A percentile compares a stretch with the other conserved stretches of the same genome.
Evolutionary conservation across 1,140 invertebrate species (phyloP).

Genomic region (Lethrus apterus): DNA sequence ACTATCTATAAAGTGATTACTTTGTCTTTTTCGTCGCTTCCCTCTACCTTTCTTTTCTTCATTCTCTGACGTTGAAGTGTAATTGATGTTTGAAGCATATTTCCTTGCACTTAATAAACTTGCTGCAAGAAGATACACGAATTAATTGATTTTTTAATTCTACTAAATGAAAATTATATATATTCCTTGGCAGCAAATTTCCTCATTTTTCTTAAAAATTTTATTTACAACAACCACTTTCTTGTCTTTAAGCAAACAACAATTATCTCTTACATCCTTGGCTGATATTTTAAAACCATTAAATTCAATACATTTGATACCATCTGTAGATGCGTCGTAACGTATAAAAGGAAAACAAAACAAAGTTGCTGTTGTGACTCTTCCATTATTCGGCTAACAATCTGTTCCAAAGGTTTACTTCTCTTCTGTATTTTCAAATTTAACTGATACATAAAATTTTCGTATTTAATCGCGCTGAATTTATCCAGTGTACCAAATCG

Average conservation of each 20-base stretch:
- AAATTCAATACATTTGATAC: too few species aligned
- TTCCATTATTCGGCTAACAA: slow-evolving; percentile 2
- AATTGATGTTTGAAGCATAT: too few species aligned
- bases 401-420: slow-evolving; percentile 2
- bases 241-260: background rate
- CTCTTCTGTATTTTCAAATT: background rate
- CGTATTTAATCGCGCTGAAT: background rate
- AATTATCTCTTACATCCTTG: too few species aligned
- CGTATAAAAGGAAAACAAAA: too few species aligned
- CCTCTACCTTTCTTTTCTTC: too few species aligned
- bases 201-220: background rate
- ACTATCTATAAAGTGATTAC: background rate
- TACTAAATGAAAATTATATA: background rate
- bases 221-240: background rate
- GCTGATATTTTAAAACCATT: too few species aligned
- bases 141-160: too few species aligned
- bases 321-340: too few species aligned
- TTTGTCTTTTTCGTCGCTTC: too few species aligned
- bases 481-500: slow-evolving; percentile 3
- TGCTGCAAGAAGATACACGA: too few species aligned
- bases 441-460: slow-evolving; percentile 1
- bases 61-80: too few species aligned
- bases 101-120: too few species aligned
- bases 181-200: background rate
- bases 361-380: background rate